phyloP scores from a whole-genome alignment of 2,113 vertebrate species.

The Nothoprocta pentlandii region DNA sequence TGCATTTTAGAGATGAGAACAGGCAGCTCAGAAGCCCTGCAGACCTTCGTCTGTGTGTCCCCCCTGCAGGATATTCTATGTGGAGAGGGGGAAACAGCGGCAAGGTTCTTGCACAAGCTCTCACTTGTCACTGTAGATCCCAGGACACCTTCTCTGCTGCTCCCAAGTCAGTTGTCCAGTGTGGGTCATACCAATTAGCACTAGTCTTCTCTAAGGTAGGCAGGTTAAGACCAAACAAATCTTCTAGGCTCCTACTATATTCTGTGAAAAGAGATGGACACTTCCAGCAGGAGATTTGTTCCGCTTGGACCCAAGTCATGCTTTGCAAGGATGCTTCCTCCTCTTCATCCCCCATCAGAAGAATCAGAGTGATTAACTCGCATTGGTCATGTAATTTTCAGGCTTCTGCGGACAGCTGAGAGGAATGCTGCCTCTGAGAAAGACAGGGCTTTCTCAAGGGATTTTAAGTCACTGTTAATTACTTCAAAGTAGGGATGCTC shows the following conservation, averaged over 20 bases:
- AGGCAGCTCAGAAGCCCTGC: not conserved
- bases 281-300: not conserved
- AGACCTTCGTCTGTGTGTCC: not conserved
- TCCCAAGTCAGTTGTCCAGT: not conserved
- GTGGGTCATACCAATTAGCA: not conserved
- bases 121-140: not conserved
- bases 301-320: not conserved
- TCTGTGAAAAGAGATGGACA: not conserved
- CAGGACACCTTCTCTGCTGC: rapidly evolving
- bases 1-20: not conserved
- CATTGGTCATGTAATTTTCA: not conserved
- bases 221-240: not conserved
- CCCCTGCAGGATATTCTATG: too few species aligned
- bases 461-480: slow-evolving; percentile 29
- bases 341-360: not conserved
- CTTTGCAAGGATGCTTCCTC: not conserved
- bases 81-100: not conserved
- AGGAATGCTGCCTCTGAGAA: not conserved
- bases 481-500: not conserved
- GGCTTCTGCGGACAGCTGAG: not conserved
- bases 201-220: not conserved
- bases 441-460: slow-evolving; percentile 18
- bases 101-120: not conserved
- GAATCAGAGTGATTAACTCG: not conserved
- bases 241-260: not conserved